These are phyloP conservation scores for Caenorhabditis plicata DNA, from an alignment of 2,888 invertebrate species.

Conservation along the genomic window DNA sequence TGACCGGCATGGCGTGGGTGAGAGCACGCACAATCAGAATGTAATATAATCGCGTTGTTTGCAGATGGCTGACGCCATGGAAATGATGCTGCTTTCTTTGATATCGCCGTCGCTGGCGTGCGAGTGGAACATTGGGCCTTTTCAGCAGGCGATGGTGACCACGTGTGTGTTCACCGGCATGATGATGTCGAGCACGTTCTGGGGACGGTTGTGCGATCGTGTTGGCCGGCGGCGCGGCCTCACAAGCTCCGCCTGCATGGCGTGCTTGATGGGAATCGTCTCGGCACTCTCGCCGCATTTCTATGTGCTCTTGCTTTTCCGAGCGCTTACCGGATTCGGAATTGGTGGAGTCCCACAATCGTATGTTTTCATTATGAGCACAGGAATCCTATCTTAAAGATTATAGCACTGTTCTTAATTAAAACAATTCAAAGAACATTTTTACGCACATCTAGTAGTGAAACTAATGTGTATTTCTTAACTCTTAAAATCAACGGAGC, in stretches of 20 bases:
- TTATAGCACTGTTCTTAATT: background rate
- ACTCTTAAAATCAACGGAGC: no score
- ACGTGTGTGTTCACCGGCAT: conserved; percentile 89
- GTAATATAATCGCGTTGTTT: conserved; percentile 68
- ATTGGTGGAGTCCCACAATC: conserved; percentile 95
- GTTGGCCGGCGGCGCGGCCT: conserved; percentile 74
- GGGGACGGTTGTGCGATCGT: conserved; percentile 87
- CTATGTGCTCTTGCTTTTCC: conserved; percentile 83
- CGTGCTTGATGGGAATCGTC: conserved; percentile 86
- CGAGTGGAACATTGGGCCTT: conserved; percentile 81
- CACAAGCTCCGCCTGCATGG: conserved; percentile 82
- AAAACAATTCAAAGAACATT: no score
- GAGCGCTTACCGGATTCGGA: conserved; percentile 90
- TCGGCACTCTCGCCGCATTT: conserved; percentile 89
- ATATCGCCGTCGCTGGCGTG: conserved; percentile 89
- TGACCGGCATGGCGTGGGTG: conserved; percentile 70
- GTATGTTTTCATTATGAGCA: conserved; percentile 76
- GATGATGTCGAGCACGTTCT: conserved; percentile 94
- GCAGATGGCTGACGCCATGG: conserved; percentile 98
- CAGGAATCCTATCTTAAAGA: background rate
- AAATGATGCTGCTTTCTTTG: conserved; percentile 93
- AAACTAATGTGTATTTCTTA: no score
- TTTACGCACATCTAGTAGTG: no score
- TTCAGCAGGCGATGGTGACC: conserved; percentile 75
- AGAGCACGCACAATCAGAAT: conserved; percentile 4